phyloP scores from a whole-genome alignment of 2,888 invertebrate genomes.

The Limnephilus auricula region DNA sequence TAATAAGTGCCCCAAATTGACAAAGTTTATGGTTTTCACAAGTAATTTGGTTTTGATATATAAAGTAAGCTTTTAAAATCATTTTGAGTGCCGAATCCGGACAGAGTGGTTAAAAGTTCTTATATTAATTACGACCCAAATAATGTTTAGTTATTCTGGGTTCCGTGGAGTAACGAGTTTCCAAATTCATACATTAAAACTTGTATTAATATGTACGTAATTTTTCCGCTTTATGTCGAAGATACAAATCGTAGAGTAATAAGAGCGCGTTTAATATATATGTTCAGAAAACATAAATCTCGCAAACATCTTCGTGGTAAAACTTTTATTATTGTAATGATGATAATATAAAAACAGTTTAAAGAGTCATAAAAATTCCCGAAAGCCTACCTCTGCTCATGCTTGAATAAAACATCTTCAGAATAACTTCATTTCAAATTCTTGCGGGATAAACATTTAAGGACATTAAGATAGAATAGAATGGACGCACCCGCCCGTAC shows the following conservation, averaged over 20 bases:
- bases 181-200: background rate
- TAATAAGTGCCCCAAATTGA: background rate
- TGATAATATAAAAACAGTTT: constrained; percentile 4
- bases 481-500: constrained; percentile 57
- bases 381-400: constrained; percentile 1
- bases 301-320: background rate
- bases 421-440: constrained; percentile 64
- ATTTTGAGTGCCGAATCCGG: background rate
- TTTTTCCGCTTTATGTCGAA: background rate
- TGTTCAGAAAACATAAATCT: background rate
- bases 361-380: constrained; percentile 13
- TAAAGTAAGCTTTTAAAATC: background rate
- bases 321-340: background rate
- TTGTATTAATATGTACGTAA: background rate
- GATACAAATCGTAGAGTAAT: background rate
- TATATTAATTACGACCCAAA: background rate
- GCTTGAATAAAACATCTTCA: constrained; percentile 43
- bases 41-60: background rate
- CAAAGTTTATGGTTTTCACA: constrained; percentile 8
- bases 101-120: background rate
- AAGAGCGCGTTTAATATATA: background rate
- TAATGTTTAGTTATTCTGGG: background rate
- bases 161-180: background rate
- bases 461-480: constrained; percentile 58
- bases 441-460: constrained; percentile 62